Evolutionary conservation across 1,140 invertebrate genomes (phyloP), one percentile per base, ranked within the genome.

Genomic region (Drosophila punjabiensis): DNA sequence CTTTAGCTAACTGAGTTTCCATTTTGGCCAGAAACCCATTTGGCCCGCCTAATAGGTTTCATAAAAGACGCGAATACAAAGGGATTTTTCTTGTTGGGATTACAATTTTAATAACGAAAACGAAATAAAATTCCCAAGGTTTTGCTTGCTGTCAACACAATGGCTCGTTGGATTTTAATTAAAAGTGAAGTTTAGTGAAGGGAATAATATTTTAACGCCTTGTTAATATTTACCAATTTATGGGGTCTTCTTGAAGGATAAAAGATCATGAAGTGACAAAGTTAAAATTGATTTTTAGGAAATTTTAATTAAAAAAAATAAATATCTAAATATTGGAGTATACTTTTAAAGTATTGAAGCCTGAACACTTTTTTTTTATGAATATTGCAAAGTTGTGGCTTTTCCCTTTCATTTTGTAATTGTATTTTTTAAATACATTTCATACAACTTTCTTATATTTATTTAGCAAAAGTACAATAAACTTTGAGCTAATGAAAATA

Each of bases 131-230:
- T 30, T 45, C 4, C 28, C 71, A 64, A 76, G 71, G 73, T 64
- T 48, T 48, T 8, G 11, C 32, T 39, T 28, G n/a, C 37, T 52
- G 47, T 20, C 47, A 55, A 69, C 20, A 73, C 55, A 73, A 74
- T 61, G 53, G n/a, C 2, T 14, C 3, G 3, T 13, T 33, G 18
- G 28, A 60, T 73, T 50, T 74, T 74, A 70, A 69, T 55, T 70
- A 55, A 70, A 70, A 55, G 14, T n/a, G n/a, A 69, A 14, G 6
- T 69, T 43, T 32, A 45, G 70, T 73, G 70, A 74, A 73, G 53
- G 69, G 69, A 37, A 50, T 41, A 39, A 66, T 52, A 55, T 74
- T 61, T 53, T 74, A 11, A 37, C 32, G 28, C 24, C 39, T 53
- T 45, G 33, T 75, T 63, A 75, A 71, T 52, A 30, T 52, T 52